phyloP scores from a whole-genome alignment of 2,888 invertebrate genomes.

The Polydrusus tereticollis region DNA sequence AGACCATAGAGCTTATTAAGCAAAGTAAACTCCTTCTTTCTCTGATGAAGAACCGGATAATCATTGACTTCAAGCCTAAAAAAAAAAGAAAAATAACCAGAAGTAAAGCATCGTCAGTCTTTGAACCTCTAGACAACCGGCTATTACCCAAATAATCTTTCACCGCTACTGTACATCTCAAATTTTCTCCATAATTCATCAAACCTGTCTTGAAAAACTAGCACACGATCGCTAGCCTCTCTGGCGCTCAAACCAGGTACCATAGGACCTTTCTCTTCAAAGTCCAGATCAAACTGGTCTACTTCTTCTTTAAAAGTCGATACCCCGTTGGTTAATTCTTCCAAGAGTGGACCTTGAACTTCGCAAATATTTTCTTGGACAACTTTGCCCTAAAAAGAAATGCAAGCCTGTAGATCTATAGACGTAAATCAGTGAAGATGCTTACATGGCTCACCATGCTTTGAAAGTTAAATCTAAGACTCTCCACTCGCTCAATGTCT shows the following conservation, averaged over 20 bases:
- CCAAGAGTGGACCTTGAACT: constrained; percentile 82
- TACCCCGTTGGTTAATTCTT: constrained; percentile 80
- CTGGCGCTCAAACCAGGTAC: constrained; percentile 84
- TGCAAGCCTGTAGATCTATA: neutral
- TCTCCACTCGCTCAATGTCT: constrained; percentile 84
- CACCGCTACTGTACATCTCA: constrained; percentile 80
- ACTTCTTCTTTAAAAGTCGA: constrained; percentile 76
- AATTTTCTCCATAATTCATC: constrained; percentile 87
- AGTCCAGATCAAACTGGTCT: constrained; percentile 78
- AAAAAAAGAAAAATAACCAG: no score
- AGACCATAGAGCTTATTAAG: constrained; percentile 84
- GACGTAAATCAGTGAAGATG: neutral
- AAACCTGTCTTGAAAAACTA: constrained; percentile 83
- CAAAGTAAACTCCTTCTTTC: constrained; percentile 87
- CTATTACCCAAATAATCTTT: constrained; percentile 68
- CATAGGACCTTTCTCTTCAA: constrained; percentile 87
- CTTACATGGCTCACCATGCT: constrained; percentile 80
- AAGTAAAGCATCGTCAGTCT: no score
- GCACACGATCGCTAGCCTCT: constrained; percentile 87
- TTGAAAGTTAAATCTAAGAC: constrained; percentile 81
- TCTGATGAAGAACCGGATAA: constrained; percentile 83
- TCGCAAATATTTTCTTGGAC: constrained; percentile 79
- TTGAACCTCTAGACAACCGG: no score
- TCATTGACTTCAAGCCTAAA: constrained; percentile 88
- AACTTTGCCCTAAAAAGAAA: constrained; percentile 70